Evolutionary conservation across 92 coral and sea anemone species (phyloP).

Genomic region (Paragorgia papillata): DNA sequence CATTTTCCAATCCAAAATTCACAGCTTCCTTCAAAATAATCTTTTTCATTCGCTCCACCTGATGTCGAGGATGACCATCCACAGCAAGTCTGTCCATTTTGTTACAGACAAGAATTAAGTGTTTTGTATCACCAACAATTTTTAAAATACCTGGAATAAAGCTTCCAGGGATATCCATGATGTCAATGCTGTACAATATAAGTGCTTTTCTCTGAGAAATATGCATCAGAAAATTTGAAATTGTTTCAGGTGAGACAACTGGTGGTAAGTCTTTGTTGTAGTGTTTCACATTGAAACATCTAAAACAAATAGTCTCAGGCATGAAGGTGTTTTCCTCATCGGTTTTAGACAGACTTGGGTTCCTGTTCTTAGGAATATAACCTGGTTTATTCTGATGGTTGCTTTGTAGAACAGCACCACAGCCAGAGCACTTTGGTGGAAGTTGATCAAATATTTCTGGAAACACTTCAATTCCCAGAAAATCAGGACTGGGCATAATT

Average conservation of each 20-base stretch:
- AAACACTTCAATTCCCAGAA: conserved; percentile 48
- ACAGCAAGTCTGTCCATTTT: conserved; percentile 85
- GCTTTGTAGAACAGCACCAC: conserved; percentile 94
- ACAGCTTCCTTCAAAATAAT: conserved; percentile 54
- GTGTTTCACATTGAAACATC: conserved; percentile 78
- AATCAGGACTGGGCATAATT: neutral
- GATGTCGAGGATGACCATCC: conserved; percentile 73
- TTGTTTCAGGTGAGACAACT: conserved; percentile 49
- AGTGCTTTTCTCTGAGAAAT: conserved; percentile 76
- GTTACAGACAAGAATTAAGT: conserved; percentile 83
- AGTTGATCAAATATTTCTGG: conserved; percentile 71
- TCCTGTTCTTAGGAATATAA: conserved; percentile 63
- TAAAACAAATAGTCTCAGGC: conserved; percentile 65
- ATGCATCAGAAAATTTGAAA: conserved; percentile 63
- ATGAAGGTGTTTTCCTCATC: neutral
- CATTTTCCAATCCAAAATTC: conserved; percentile 75
- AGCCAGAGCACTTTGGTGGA: conserved; percentile 83
- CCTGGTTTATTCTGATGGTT: conserved; percentile 66
- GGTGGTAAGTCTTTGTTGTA: conserved; percentile 75
- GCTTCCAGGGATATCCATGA: conserved; percentile 85
- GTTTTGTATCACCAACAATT: conserved; percentile 86
- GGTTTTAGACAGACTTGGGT: conserved; percentile 46
- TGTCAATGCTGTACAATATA: conserved; percentile 77
- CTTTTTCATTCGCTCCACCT: conserved; percentile 60
- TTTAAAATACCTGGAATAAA: conserved; percentile 64